Percentiles rank a stretch among this genome's conserved stretches.
Evolutionary conservation across 2,888 invertebrate species (phyloP).

Genomic region (Noctua janthe): DNA sequence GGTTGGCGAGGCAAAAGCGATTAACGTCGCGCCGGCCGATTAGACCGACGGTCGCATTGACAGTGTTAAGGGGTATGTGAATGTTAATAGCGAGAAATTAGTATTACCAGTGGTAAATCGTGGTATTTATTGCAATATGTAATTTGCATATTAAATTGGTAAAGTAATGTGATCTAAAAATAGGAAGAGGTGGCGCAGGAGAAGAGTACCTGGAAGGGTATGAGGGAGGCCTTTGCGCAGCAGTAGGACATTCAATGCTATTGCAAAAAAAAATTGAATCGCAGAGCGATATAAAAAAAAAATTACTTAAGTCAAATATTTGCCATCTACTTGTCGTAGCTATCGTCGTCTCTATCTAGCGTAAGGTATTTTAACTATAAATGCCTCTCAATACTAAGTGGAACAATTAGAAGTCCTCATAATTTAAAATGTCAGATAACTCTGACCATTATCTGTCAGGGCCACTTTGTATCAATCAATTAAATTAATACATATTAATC

Average conservation of each 20-base stretch:
- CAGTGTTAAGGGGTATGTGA: conserved; percentile 41
- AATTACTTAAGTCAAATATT: neutral
- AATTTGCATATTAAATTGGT: neutral
- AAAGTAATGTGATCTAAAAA: neutral
- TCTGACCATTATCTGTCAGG: conserved; percentile 19
- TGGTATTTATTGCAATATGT: neutral
- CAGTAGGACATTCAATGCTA: too few species aligned
- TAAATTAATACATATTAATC: conserved; percentile 53
- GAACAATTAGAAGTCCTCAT: conserved; percentile 17
- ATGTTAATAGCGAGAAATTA: neutral
- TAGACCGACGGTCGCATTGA: conserved; percentile 30
- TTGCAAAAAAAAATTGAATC: neutral
- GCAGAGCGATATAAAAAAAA: neutral
- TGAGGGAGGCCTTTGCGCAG: too few species aligned
- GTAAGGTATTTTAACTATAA: neutral
- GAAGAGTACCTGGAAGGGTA: too few species aligned
- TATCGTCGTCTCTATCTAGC: neutral
- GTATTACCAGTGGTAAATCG: neutral
- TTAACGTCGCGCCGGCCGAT: conserved; percentile 46
- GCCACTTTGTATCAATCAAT: conserved; percentile 44
- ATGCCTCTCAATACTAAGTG: neutral
- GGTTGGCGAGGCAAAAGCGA: conserved; percentile 41
- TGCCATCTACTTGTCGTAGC: neutral
- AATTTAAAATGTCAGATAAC: conserved; percentile 16
- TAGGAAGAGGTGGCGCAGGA: too few species aligned